Conservation (phyloP, 2,888 invertebrate species). For the Caenorhabditis zanzibari region DNA sequence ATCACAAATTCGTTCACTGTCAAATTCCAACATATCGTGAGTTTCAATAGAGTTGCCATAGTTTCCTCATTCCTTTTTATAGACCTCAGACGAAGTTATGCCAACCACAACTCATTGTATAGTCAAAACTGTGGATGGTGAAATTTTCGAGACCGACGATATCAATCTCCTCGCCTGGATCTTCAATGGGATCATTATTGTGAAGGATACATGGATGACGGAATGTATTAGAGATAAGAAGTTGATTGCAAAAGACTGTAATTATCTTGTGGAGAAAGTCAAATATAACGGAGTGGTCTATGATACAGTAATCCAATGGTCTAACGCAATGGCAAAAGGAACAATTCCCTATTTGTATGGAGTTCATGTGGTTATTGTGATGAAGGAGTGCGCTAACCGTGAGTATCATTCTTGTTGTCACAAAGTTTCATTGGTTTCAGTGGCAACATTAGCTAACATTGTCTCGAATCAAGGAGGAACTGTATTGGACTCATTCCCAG, state of each 20-base stretch:
- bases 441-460: not conserved
- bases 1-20: conserved; percentile 13
- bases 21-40: conserved; percentile 27
- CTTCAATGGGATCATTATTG: conserved; percentile 46
- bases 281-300: conserved; percentile 31
- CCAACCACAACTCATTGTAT: conserved; percentile 29
- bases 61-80: too few species aligned
- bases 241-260: conserved; percentile 9
- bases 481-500: conserved; percentile 24
- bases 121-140: conserved; percentile 3
- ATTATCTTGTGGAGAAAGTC: conserved; percentile 36
- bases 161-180: conserved; percentile 18
- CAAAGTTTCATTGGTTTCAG: not conserved
- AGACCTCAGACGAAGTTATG: conserved; percentile 21
- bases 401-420: not conserved
- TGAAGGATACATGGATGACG: conserved; percentile 37
- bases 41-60: not conserved
- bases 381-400: conserved; percentile 29
- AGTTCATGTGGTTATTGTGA: conserved; percentile 28
- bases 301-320: conserved; percentile 42
- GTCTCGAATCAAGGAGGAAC: conserved; percentile 8
- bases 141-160: conserved; percentile 26
- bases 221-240: conserved; percentile 34
- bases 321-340: conserved; percentile 43
- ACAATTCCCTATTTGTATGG: conserved; percentile 37